Conservation (phyloP, 2,797 vertebrate genomes). For the Euthynnus affinis region DNA sequence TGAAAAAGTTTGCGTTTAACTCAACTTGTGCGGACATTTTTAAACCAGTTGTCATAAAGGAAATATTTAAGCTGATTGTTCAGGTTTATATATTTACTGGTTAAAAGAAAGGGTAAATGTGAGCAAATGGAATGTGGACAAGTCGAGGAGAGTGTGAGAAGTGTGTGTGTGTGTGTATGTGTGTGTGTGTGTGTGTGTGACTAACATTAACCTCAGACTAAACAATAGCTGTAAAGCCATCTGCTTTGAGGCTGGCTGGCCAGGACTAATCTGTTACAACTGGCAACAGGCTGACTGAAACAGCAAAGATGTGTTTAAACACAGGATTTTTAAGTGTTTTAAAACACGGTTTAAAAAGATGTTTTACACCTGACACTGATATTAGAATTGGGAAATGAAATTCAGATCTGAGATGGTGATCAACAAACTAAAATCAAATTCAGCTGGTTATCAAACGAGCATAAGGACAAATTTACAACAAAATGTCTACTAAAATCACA, state of each 20-base stretch:
- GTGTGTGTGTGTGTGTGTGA: constrained; percentile 60
- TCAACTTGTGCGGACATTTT: constrained; percentile 40
- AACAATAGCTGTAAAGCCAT: constrained; percentile 81
- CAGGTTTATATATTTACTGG: constrained; percentile 55
- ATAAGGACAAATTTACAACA: not conserved
- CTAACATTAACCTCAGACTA: constrained; percentile 83
- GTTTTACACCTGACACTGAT: constrained; percentile 4
- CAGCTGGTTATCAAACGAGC: not conserved
- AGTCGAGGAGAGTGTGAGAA: constrained; percentile 22
- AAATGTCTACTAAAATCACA: not conserved
- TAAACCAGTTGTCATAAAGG: constrained; percentile 23
- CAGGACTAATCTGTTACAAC: constrained; percentile 70
- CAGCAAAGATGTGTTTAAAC: constrained; percentile 47
- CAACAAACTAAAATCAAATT: not conserved
- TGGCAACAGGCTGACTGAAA: constrained; percentile 63
- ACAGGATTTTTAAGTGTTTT: constrained; percentile 23
- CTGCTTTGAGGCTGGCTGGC: constrained; percentile 73
- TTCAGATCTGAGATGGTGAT: not conserved
- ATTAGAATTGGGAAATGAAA: constrained; percentile 14
- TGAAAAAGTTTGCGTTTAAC: constrained; percentile 22
- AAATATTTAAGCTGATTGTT: constrained; percentile 25
- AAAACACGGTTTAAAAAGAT: not conserved
- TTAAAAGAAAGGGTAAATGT: constrained; percentile 29
- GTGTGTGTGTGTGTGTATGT: constrained; percentile 38
- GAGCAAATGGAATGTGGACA: constrained; percentile 54